Conservation (phyloP, 2,113 vertebrate species). For the Gavialis gangeticus region DNA sequence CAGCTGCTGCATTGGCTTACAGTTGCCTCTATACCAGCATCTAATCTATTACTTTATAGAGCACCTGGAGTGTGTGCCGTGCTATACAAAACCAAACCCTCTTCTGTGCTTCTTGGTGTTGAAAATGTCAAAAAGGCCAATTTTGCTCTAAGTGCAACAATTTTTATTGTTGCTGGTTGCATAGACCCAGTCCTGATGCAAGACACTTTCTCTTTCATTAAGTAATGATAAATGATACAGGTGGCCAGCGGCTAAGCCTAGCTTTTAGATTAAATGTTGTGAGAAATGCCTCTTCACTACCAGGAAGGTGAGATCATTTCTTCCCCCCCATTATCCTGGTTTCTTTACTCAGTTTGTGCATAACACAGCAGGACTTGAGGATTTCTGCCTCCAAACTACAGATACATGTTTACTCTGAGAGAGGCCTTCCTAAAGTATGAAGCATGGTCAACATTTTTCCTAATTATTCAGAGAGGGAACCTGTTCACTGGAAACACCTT, state of each 20-base stretch:
- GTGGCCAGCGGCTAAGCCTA: conserved; percentile 42
- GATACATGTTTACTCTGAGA: conserved; percentile 62
- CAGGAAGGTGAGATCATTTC: conserved; percentile 71
- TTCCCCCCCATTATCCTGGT: conserved; percentile 60
- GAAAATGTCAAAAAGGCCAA: conserved; percentile 52
- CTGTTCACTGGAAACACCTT: conserved; percentile 24
- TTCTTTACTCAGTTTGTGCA: conserved; percentile 56
- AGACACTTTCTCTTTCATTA: conserved; percentile 57
- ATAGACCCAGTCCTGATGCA: not conserved
- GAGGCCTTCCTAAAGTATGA: conserved; percentile 68
- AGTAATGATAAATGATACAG: conserved; percentile 58
- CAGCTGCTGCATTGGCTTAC: not conserved
- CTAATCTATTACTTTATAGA: conserved; percentile 16
- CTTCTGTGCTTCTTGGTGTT: conserved; percentile 14
- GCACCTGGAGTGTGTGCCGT: not conserved
- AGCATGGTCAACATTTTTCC: conserved; percentile 54
- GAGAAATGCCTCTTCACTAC: conserved; percentile 59
- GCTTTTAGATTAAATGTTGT: conserved; percentile 63
- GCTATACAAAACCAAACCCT: conserved; percentile 6
- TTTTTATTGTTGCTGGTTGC: conserved; percentile 38
- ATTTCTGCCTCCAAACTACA: conserved; percentile 69
- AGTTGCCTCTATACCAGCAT: not conserved
- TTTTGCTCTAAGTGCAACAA: conserved; percentile 37
- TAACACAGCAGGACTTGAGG: conserved; percentile 71
- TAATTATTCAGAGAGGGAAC: conserved; percentile 31